These are phyloP conservation scores for Patella caerulea DNA, from an alignment of 2,888 invertebrate species.

Conservation along the genomic window DNA sequence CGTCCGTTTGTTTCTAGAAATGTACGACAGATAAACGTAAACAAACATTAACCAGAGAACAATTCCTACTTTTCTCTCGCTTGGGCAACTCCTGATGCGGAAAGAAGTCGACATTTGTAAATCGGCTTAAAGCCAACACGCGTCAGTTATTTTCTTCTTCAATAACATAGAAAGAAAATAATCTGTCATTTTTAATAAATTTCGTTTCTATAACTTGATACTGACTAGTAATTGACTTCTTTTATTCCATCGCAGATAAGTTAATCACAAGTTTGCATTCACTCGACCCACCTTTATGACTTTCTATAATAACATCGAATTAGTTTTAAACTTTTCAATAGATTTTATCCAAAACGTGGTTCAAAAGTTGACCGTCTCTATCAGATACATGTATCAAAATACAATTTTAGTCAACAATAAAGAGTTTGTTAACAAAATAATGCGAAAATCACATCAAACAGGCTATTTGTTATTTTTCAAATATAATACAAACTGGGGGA, in stretches of 20 bases:
- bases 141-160: not conserved
- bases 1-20: not conserved
- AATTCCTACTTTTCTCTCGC: not conserved
- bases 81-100: not conserved
- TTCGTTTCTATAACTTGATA: not conserved
- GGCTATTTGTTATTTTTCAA: no score
- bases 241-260: not conserved
- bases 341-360: no score
- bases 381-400: no score
- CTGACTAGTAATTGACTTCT: not conserved
- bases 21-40: not conserved
- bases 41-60: not conserved
- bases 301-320: no score
- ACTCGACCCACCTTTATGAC: no score
- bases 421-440: no score
- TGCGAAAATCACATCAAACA: no score
- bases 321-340: no score
- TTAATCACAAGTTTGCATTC: no score
- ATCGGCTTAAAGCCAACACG: not conserved
- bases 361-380: no score
- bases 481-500: no score
- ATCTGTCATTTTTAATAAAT: slow-evolving; percentile 5
- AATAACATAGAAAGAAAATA: not conserved
- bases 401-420: no score
- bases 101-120: not conserved